A percentile compares a stretch with the other conserved stretches of the same genome.
Conservation (phyloP, 2,113 vertebrate species). For the Oreotrochilus melanogaster region DNA sequence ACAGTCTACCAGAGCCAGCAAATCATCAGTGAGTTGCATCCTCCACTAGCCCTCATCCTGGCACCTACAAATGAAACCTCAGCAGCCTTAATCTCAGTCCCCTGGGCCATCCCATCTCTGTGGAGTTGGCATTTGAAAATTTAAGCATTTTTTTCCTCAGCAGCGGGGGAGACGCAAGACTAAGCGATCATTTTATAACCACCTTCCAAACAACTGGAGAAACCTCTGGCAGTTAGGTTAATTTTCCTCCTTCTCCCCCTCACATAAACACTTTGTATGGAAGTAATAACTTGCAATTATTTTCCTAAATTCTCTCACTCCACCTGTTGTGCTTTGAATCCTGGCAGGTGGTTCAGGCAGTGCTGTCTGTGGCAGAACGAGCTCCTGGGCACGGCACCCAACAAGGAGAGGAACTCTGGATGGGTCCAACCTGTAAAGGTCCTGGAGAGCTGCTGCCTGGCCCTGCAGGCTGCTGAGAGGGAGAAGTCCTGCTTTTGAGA, state of each 20-base stretch:
- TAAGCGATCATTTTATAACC: conserved; percentile 6
- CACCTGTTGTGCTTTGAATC: neutral
- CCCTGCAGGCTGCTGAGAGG: accelerated
- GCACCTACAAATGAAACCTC: neutral
- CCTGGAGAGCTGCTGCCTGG: neutral
- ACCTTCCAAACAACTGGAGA: conserved; percentile 44
- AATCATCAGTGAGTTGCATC: neutral
- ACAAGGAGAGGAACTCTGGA: neutral
- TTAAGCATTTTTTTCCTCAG: neutral
- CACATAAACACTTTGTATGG: neutral
- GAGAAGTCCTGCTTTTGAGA: neutral
- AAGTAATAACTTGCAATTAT: conserved; percentile 62
- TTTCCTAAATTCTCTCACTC: neutral
- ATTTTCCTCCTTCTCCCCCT: conserved; percentile 35
- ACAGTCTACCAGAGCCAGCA: neutral
- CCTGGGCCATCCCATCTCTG: neutral
- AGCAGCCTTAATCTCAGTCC: neutral
- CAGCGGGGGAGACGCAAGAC: conserved; percentile 44
- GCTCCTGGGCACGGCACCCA: neutral
- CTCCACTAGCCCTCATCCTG: neutral
- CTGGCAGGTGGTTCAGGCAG: neutral
- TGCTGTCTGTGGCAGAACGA: too few relatives aligned
- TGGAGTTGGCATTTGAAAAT: neutral
- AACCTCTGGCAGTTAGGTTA: conserved; percentile 56
- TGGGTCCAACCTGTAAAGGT: neutral